Base-by-base conservation (phyloP, 2,113 vertebrate genomes). In the Atrichornis clamosus region DNA sequence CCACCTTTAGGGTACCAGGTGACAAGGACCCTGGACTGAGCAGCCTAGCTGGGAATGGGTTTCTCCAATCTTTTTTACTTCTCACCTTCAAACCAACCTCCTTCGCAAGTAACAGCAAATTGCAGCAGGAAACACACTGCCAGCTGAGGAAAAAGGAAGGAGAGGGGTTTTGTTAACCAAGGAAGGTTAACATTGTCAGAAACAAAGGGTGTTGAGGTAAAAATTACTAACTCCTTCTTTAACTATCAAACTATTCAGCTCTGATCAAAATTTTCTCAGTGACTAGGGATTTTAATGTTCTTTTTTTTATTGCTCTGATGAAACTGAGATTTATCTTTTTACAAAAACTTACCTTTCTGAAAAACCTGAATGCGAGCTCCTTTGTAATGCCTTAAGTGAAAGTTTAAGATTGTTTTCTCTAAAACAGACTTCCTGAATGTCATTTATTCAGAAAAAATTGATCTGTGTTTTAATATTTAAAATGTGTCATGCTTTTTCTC, bases 61-160 rank as follows among this genome's bases (percentile, higher is more conserved):
- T 10, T 26, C 37, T 20, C 28, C 11, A 9, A 0, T 37, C 11
- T 18, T 16, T 33, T 41, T 52, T 30, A 21, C 7, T 60, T 62
- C 16, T 35, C 55, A 22, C 42, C 15, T 80, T n/a, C 3, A 49
- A 41, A 35, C 2, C 7, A 28, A 7, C 0, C 0, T 10, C 21
- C 50, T 28, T 37, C 77, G 79, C 15, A 68, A 80, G 24, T 1
- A 6, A 6, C 44, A 39, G 59, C 33, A 30, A 15, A 69, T 11
- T 70, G 39, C n/a, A 78, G n/a, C 33, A 44, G 44, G 80, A 19
- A 72, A 10, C 9, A 28, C 5, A 0, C 33, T 44, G 18, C 19
- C 20, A 2, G 28, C 11, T 39, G 44, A 59, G 70, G 35, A 39
- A 59, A 52, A 35, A 2, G 14, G 62, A 35, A 56, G 33, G 44